phyloP scores from a whole-genome alignment of 1,140 invertebrate species.

The Hylyphantes graminicola region DNA sequence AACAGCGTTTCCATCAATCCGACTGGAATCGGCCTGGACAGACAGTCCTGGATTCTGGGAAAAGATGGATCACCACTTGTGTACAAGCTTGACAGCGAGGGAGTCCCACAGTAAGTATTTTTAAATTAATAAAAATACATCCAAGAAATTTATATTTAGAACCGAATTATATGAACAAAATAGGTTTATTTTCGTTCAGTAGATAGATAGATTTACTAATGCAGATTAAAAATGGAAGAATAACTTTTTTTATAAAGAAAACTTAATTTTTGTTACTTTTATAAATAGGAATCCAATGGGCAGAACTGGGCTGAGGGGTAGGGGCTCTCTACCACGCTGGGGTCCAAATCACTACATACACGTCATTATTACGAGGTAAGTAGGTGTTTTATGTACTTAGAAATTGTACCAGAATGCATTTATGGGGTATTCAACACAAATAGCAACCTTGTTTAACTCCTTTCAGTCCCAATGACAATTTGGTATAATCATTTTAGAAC shows the following conservation, averaged over 20 bases:
- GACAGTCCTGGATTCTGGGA: constrained; percentile 63
- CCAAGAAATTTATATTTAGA: background rate
- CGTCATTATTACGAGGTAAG: constrained; percentile 68
- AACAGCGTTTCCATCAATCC: constrained; percentile 63
- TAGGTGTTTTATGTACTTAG: too few species aligned
- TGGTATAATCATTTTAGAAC: too few species aligned
- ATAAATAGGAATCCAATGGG: constrained; percentile 68
- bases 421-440: too few species aligned
- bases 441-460: too few species aligned
- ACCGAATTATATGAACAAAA: too few species aligned
- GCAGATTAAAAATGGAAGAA: too few species aligned
- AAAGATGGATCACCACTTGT: constrained; percentile 52
- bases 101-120: constrained; percentile 62
- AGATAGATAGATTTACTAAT: too few species aligned
- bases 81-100: constrained; percentile 63
- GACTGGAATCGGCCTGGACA: constrained; percentile 63
- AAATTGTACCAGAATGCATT: too few species aligned
- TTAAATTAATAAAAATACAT: background rate
- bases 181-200: too few species aligned
- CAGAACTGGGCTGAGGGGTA: constrained; percentile 69
- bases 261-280: too few species aligned
- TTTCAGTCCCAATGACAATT: too few species aligned
- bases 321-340: constrained; percentile 68
- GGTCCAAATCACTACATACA: constrained; percentile 70
- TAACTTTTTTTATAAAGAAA: too few species aligned